phyloP scores from a whole-genome alignment of 2,888 invertebrate genomes.

The Athalia circularis region DNA sequence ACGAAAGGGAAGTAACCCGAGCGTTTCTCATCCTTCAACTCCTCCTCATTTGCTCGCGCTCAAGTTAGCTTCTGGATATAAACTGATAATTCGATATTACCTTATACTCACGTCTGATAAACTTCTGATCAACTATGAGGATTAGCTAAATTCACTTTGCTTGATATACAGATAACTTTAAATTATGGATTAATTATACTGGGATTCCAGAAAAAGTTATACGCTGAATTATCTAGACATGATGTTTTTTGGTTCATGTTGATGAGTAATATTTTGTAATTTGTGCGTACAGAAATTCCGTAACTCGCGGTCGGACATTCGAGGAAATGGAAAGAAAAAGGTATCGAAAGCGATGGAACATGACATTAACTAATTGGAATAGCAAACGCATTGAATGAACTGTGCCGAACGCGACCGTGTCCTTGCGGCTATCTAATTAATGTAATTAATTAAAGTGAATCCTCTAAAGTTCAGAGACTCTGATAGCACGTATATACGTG shows the following conservation, averaged over 20 bases:
- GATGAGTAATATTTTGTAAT: too few relatives aligned
- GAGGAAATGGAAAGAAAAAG: not conserved
- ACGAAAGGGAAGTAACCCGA: not conserved
- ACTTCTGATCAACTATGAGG: slow-evolving; percentile 15
- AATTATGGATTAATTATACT: not conserved
- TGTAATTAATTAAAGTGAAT: slow-evolving; percentile 37
- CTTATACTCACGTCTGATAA: slow-evolving; percentile 14
- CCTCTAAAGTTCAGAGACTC: slow-evolving; percentile 23
- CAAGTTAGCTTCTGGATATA: not conserved
- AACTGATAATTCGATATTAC: slow-evolving; percentile 25
- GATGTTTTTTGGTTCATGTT: too few relatives aligned
- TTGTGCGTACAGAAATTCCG: too few relatives aligned
- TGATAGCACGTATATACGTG: not conserved
- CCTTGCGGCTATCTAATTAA: slow-evolving; percentile 20
- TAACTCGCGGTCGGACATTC: too few relatives aligned
- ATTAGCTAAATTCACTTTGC: slow-evolving; percentile 23
- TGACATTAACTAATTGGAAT: slow-evolving; percentile 31
- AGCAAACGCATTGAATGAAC: slow-evolving; percentile 16
- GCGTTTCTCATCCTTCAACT: too few relatives aligned
- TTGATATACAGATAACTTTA: not conserved
- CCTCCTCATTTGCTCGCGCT: not conserved
- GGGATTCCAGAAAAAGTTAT: not conserved
- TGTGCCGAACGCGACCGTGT: slow-evolving; percentile 11
- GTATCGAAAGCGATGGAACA: not conserved
- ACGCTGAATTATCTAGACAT: not conserved